Conservation (phyloP, 2,888 invertebrate genomes). For the Hydraecia micacea region DNA sequence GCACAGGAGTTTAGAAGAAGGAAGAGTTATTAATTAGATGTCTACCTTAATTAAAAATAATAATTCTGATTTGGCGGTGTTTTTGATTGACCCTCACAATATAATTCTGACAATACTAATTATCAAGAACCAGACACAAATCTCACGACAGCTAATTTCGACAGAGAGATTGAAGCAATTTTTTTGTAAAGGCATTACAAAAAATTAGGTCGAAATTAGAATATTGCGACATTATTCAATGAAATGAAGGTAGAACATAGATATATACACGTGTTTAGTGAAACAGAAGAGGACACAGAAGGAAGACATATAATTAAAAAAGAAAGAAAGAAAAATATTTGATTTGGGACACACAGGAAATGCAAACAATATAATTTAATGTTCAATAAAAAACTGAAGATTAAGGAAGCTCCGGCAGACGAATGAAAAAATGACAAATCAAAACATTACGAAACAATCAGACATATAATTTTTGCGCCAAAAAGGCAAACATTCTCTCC, state of each 20-base stretch:
- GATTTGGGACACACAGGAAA: background rate
- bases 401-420: background rate
- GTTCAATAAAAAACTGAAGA: background rate
- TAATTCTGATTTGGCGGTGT: slow-evolving; percentile 13
- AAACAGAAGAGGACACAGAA: background rate
- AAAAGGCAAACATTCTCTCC: background rate
- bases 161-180: background rate
- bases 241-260: background rate
- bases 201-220: no score
- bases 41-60: slow-evolving; percentile 8
- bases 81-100: slow-evolving; percentile 17
- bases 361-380: no score
- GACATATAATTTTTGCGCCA: background rate
- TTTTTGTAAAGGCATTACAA: background rate
- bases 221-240: background rate
- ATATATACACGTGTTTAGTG: background rate
- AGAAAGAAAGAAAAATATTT: background rate
- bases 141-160: background rate
- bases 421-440: background rate
- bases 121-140: background rate
- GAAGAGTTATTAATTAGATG: slow-evolving; percentile 18
- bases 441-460: slow-evolving; percentile 1
- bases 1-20: background rate
- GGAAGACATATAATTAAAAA: background rate
- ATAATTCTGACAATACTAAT: slow-evolving; percentile 21